Conservation (phyloP, 2,888 invertebrate species). For the Drosophila falleni region DNA sequence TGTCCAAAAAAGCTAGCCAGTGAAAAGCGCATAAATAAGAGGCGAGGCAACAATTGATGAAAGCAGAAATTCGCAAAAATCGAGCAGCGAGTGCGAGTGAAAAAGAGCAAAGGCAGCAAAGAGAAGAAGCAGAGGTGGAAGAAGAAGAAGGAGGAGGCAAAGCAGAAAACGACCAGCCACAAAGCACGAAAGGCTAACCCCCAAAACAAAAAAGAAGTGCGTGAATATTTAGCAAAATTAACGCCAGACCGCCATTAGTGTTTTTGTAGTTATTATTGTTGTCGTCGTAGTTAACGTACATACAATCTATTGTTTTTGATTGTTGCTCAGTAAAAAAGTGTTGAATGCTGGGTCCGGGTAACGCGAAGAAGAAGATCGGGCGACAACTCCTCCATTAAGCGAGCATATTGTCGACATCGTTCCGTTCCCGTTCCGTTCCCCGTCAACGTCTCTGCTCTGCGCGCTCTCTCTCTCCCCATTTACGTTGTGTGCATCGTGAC, state of each 20-base stretch:
- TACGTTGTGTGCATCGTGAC: constrained; percentile 62
- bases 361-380: constrained; percentile 59
- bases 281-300: constrained; percentile 43
- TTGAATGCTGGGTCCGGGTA: constrained; percentile 60
- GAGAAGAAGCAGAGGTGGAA: constrained; percentile 9
- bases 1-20: constrained; percentile 41
- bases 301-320: constrained; percentile 39
- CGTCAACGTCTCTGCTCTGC: constrained; percentile 2
- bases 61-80: constrained; percentile 62
- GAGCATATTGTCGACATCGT: constrained; percentile 67
- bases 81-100: constrained; percentile 61
- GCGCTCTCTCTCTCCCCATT: constrained; percentile 15
- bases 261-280: constrained; percentile 51
- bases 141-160: constrained; percentile 47
- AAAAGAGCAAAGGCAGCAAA: constrained; percentile 59
- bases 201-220: constrained; percentile 59
- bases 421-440: constrained; percentile 33
- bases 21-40: constrained; percentile 48
- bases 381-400: constrained; percentile 64
- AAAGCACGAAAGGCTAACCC: constrained; percentile 72
- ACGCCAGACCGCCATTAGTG: constrained; percentile 69
- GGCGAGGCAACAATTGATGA: constrained; percentile 60
- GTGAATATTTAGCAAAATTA: constrained; percentile 77
- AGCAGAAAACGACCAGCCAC: constrained; percentile 65
- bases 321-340: constrained; percentile 38